Evolutionary conservation across 2,888 invertebrate genomes (phyloP), one percentile per base, ranked within the genome.

Genomic region (Lacanobia oleracea): DNA sequence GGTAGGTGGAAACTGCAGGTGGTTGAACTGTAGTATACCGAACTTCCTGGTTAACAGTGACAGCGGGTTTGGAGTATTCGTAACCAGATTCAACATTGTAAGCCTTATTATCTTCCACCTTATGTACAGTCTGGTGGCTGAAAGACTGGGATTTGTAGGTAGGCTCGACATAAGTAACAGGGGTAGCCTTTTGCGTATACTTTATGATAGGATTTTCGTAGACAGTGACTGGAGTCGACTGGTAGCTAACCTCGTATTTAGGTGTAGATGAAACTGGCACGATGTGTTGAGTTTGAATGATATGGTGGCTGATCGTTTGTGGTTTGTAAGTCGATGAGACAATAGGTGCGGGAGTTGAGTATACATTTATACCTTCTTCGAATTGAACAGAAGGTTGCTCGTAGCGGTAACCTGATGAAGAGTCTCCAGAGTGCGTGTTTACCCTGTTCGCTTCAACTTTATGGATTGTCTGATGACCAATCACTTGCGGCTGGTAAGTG

Each of bases 181-280:
- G 94, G 27, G 93, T 91, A n/a, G 89, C 88, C 66, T 92, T 90
- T 84, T 93, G 90, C 6, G 90, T 91, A 72, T 93, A 95, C 81
- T 93, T 89, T 10, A 94, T 72, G 21, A 95, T 88, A 5, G 95
- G 95, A 78, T 95, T 95, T 84, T 94, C 90, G 73, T 95, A 94
- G 21, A 92, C 76, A 21, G 94, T 90, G 3, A 94, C 93, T 40
- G 93, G 89, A 53, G 95, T 93, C 63, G 93, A 90, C 76, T 94
- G 93, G 68, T 94, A 94, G 48, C 89, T 86, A 54, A 92, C 83
- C 72, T 92, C 89, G 23, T 93, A 87, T 74, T 86, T 82, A 60
- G 95, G 87, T 40, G 95, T 94, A 10, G 94, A 91, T 50, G 93
- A 92, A 48, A 94, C 88, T 50, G 91, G 89, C 10, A 91, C 87